Conservation (phyloP, 2,888 invertebrate species). For the Ypsolopha scabrella region DNA sequence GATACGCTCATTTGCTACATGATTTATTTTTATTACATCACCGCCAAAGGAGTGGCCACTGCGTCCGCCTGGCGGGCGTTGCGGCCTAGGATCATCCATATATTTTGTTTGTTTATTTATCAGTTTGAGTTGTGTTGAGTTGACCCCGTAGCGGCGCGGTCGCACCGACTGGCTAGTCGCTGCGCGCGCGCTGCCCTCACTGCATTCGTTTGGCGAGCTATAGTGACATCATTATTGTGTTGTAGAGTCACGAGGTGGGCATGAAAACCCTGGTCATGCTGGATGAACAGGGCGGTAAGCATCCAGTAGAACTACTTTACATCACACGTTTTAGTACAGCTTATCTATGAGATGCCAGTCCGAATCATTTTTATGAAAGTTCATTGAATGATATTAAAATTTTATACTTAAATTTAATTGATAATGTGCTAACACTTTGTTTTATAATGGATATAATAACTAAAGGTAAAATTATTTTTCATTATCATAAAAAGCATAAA, state of each 20-base stretch:
- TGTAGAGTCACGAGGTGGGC: constrained; percentile 99
- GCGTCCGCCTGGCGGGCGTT: constrained; percentile 14
- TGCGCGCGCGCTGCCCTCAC: constrained; percentile 21
- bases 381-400: constrained; percentile 51
- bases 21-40: constrained; percentile 39
- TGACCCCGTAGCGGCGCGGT: constrained; percentile 30
- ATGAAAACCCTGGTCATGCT: constrained; percentile 99
- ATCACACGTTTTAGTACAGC: constrained; percentile 65
- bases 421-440: constrained; percentile 56
- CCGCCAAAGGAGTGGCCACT: constrained; percentile 18
- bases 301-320: constrained; percentile 71
- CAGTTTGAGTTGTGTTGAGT: constrained; percentile 44
- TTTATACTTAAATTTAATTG: constrained; percentile 41
- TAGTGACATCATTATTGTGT: constrained; percentile 74
- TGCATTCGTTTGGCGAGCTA: constrained; percentile 33
- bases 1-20: constrained; percentile 62
- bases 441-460: constrained; percentile 49
- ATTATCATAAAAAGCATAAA: constrained; percentile 49
- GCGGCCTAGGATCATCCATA: constrained; percentile 41
- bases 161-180: constrained; percentile 27
- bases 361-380: constrained; percentile 46
- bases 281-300: constrained; percentile 99
- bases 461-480: constrained; percentile 51
- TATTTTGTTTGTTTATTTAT: constrained; percentile 50
- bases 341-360: constrained; percentile 63